Base-by-base conservation (phyloP, 2,113 vertebrate genomes). In the Odontophorus gujanensis region DNA sequence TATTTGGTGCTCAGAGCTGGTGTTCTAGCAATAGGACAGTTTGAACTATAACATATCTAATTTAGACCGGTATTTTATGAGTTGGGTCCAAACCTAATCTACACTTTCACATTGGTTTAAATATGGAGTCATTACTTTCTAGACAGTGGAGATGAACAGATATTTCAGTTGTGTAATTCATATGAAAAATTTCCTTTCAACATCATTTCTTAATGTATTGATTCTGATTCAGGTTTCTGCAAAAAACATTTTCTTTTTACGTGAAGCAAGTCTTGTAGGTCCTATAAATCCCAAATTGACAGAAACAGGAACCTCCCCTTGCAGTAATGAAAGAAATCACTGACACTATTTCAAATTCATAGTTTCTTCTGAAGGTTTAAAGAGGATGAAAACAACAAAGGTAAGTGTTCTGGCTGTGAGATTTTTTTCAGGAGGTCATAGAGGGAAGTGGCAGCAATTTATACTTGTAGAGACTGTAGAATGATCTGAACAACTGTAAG, bases 301-400 rank as follows among this genome's bases (percentile, higher is more conserved):
- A 9, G 43, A 79, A 93, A 87, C 28, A 57, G 32, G 25, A 65
- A 67, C 26, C 42, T 83, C 48, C n/a, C 38, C 38, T 82, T 68
- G 77, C 77, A 67, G 66, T 73, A 83, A 78, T 86, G 47, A 95
- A 73, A 85, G 57, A 88, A 95, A 87, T 73, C 38, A 88, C 77
- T 2, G 1, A 30, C 51, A 77, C 6, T 69, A 75, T 87, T 95
- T 87, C 69, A 83, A 91, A 90, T 90, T 91, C 32, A n/a, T 72
- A 80, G 84, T 94, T 87, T 85, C 32, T 63, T 75, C 50, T 91
- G 48, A 68, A 4, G 81, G 25, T 80, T 93, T 67, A 6, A 78
- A 32, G 78, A 88, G 94, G 34, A 93, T 45, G 36, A 90, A 95
- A 94, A 71, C 69, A 95, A 45, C 26, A 90, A 80, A 50, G 38